phyloP scores from a whole-genome alignment of 92 coral and sea anemone species.

The Diadumene lineata region DNA sequence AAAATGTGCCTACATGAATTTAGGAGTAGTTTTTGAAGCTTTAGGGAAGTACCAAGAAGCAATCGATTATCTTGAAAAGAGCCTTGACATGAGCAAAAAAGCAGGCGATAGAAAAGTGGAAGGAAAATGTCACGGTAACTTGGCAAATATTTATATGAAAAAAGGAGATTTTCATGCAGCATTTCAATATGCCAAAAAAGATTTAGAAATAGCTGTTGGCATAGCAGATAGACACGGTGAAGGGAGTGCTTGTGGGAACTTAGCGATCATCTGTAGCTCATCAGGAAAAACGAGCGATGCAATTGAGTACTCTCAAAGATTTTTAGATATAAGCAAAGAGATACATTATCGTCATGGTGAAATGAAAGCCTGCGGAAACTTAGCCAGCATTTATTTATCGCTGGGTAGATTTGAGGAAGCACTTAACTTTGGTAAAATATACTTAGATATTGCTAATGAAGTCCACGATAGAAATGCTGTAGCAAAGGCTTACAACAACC shows the following conservation, averaged over 20 bases:
- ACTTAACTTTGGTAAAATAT: neutral
- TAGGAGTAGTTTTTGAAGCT: slow-evolving; percentile 3
- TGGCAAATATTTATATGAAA: neutral
- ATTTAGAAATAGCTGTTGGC: slow-evolving; percentile 9
- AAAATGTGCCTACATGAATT: slow-evolving; percentile 4
- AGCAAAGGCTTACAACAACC: neutral
- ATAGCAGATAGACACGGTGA: slow-evolving; percentile 7
- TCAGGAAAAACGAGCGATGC: slow-evolving; percentile 6
- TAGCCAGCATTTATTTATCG: neutral
- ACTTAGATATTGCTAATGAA: neutral
- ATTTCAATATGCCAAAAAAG: slow-evolving; percentile 12
- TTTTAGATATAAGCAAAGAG: neutral
- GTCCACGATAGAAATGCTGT: neutral
- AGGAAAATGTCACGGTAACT: slow-evolving; percentile 1
- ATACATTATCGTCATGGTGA: neutral
- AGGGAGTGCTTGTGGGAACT: neutral
- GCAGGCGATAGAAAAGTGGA: neutral
- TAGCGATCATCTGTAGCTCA: neutral
- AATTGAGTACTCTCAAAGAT: neutral
- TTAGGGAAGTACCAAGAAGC: slow-evolving; percentile 7
- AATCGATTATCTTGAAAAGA: slow-evolving; percentile 5
- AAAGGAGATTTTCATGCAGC: neutral
- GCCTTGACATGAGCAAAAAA: neutral
- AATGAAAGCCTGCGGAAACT: neutral
- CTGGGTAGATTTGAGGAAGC: neutral